Base-by-base conservation (phyloP, 2,888 invertebrate genomes). In the Yponomeuta evonymella region DNA sequence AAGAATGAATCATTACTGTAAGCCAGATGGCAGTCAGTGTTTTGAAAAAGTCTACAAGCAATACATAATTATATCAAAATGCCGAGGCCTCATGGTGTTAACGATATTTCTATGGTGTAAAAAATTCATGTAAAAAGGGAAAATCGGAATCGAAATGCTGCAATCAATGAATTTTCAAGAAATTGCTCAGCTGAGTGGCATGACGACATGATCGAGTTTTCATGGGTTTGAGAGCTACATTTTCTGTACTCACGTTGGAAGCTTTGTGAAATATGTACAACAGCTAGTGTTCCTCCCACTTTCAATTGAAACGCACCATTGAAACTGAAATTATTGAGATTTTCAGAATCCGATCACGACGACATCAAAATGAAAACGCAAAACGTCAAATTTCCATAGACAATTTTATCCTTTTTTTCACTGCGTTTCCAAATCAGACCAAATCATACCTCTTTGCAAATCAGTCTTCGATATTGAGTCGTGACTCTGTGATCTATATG, bases 341-440 rank as follows among this genome's bases (percentile, higher is more conserved):
- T 51, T 51, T 51, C 12, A 48, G 33, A 51, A 64, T 63, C 10
- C 43, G 70, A 64, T 64, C 64, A 70, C 63, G 65, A 63, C 51
- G 51, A 58, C 70, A 64, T 64, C 48, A 65, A 23, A 48, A 69
- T 33, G 12, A 69, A 69, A 48, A 64, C 23, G 30, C 11, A 3
- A 70, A 65, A 48, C 64, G 64, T 58, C 51, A 58, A 58, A 58
- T 8, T 58, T 12, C 15, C 51, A 15, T 15, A 58, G 51, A 58
- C 51, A 58, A 58, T 51, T 58, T 2, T 58, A 15, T 15, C 15
- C 51, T 15, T 58, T 58, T 58, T 58, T 58, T 58, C 5, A 5
- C 5, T 58, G 51, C 51, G 51, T 58, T 58, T 58, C 51, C 12
- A 58, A 58, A 58, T 58, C 51, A 23, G 23, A 23, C 23, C 23